These are phyloP conservation scores for Taphrorychus bicolor DNA, from an alignment of 2,888 invertebrate species.

Conservation along the genomic window DNA sequence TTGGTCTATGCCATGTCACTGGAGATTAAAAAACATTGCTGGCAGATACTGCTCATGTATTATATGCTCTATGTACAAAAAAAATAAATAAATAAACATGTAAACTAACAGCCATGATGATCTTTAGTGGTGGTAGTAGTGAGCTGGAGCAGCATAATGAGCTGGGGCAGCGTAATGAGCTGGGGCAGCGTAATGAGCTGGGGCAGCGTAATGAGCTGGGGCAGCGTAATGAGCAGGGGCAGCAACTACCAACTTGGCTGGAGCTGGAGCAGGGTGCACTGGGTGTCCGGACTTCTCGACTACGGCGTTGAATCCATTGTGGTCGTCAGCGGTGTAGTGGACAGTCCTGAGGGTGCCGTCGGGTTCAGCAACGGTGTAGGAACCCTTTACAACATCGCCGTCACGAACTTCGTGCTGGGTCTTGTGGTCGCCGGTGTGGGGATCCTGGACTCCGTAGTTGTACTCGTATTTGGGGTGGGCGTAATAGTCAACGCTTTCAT, in stretches of 20 bases:
- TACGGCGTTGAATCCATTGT: constrained; percentile 61
- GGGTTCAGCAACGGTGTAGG: constrained; percentile 58
- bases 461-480: constrained; percentile 67
- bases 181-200: constrained; percentile 15
- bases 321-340: constrained; percentile 56
- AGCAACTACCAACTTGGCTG: constrained; percentile 25
- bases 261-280: constrained; percentile 58
- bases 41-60: neutral
- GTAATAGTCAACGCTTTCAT: constrained; percentile 45
- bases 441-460: constrained; percentile 66
- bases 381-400: constrained; percentile 63
- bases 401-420: constrained; percentile 63
- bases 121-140: neutral
- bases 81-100: constrained; percentile 6
- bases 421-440: constrained; percentile 64
- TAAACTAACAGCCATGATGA: neutral
- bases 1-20: too few relatives aligned
- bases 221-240: constrained; percentile 32
- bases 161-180: constrained; percentile 30
- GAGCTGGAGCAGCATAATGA: constrained; percentile 26
- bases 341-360: constrained; percentile 59
- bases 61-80: neutral
- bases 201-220: constrained; percentile 32
- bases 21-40: neutral
- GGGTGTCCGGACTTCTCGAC: constrained; percentile 62